These are phyloP conservation scores for Dromaius novaehollandiae DNA, from an alignment of 2,113 vertebrate genomes.

Conservation along the genomic window DNA sequence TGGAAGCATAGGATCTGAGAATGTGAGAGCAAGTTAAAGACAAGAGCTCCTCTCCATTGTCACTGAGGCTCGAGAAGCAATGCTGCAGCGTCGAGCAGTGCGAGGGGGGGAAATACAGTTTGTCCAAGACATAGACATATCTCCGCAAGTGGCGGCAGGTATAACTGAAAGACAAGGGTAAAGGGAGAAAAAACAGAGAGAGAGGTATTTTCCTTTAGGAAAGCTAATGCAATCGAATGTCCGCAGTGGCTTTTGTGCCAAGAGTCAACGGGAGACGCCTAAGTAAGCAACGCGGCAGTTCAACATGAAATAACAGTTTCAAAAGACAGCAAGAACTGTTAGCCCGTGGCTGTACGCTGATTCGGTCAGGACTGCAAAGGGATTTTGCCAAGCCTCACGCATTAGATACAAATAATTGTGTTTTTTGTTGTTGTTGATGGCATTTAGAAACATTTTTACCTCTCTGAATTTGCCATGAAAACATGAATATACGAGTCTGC, in stretches of 20 bases:
- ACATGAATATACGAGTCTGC: neutral
- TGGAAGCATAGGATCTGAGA: slow-evolving; percentile 89
- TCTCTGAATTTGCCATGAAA: neutral
- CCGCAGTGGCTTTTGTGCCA: slow-evolving; percentile 57
- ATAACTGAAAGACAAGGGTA: slow-evolving; percentile 87
- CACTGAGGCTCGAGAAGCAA: slow-evolving; percentile 85
- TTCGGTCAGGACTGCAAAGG: neutral
- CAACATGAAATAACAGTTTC: slow-evolving; percentile 27
- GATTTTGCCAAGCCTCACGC: neutral
- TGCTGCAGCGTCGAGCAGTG: slow-evolving; percentile 83
- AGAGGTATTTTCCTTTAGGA: slow-evolving; percentile 78
- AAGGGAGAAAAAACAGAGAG: slow-evolving; percentile 72
- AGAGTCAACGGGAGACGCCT: slow-evolving; percentile 42
- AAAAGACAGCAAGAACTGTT: neutral
- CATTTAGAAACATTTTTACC: neutral
- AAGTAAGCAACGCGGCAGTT: slow-evolving; percentile 25
- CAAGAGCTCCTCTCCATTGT: slow-evolving; percentile 87
- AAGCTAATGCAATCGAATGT: slow-evolving; percentile 57
- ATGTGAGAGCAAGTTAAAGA: slow-evolving; percentile 88
- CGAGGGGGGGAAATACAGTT: slow-evolving; percentile 83
- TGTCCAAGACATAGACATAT: slow-evolving; percentile 89
- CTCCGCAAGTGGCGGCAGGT: slow-evolving; percentile 89
- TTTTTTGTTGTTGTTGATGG: neutral
- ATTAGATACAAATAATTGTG: neutral
- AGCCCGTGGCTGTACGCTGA: neutral